Conservation (phyloP, 2,797 vertebrate species). For the Channa striata region DNA sequence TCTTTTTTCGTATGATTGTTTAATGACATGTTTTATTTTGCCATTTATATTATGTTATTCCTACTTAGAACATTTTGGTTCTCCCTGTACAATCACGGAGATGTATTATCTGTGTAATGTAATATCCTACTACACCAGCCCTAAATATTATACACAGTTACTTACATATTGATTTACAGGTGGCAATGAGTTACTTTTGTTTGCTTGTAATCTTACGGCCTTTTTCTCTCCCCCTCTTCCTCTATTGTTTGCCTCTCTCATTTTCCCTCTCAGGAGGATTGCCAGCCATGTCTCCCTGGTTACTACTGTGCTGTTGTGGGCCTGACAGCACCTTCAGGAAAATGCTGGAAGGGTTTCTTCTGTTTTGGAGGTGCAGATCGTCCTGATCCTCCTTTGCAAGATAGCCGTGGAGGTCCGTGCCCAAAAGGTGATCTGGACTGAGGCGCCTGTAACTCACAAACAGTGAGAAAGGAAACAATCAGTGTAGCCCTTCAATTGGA, state of each 20-base stretch:
- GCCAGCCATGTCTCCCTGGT: constrained; percentile 84
- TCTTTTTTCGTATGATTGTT: background rate
- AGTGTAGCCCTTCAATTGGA: background rate
- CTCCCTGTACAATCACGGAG: too few species aligned
- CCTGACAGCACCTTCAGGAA: constrained; percentile 82
- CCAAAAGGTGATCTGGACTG: constrained; percentile 82
- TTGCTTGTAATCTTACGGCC: constrained; percentile 20
- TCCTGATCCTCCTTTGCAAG: constrained; percentile 76
- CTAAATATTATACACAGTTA: constrained; percentile 1
- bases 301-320: constrained; percentile 84
- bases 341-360: constrained; percentile 88
- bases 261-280: constrained; percentile 79
- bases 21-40: background rate
- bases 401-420: constrained; percentile 84
- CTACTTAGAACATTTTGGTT: too few species aligned
- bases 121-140: background rate
- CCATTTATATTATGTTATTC: background rate
- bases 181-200: background rate
- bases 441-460: background rate
- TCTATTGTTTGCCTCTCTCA: constrained; percentile 5
- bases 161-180: background rate
- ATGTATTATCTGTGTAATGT: background rate
- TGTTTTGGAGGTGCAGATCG: constrained; percentile 80
- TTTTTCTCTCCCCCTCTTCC: background rate
- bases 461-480: background rate